Evolutionary conservation across 2,113 vertebrate genomes (phyloP).

Genomic region (Saguinus midas): DNA sequence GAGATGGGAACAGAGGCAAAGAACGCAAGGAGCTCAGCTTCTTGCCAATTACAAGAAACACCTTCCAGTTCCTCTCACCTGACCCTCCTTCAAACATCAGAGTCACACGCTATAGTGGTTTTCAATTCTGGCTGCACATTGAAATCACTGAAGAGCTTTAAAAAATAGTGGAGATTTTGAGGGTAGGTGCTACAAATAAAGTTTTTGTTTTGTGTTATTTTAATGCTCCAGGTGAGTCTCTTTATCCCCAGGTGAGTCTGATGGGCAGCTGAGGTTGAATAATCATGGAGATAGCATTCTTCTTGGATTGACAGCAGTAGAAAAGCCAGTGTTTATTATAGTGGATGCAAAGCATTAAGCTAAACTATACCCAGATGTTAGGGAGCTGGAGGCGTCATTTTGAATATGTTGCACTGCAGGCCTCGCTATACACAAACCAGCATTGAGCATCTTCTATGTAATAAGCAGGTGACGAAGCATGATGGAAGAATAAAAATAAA

Average conservation of each 20-base stretch:
- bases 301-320: neutral
- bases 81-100: neutral
- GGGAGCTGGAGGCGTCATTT: neutral
- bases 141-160: neutral
- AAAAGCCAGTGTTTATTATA: neutral
- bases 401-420: neutral
- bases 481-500: neutral
- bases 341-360: neutral
- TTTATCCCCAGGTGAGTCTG: neutral
- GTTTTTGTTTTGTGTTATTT: neutral
- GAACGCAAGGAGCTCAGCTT: neutral
- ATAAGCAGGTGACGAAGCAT: neutral
- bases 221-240: neutral
- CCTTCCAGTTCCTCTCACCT: neutral
- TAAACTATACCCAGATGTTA: neutral
- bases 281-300: neutral
- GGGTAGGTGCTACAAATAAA: neutral
- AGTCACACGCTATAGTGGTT: neutral
- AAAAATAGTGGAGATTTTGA: neutral
- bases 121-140: neutral
- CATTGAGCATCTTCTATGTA: neutral
- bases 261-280: neutral
- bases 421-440: neutral
- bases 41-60: neutral
- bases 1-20: neutral